Evolutionary conservation across 2,888 invertebrate genomes (phyloP).

Genomic region (Eupithecia tripunctaria): DNA sequence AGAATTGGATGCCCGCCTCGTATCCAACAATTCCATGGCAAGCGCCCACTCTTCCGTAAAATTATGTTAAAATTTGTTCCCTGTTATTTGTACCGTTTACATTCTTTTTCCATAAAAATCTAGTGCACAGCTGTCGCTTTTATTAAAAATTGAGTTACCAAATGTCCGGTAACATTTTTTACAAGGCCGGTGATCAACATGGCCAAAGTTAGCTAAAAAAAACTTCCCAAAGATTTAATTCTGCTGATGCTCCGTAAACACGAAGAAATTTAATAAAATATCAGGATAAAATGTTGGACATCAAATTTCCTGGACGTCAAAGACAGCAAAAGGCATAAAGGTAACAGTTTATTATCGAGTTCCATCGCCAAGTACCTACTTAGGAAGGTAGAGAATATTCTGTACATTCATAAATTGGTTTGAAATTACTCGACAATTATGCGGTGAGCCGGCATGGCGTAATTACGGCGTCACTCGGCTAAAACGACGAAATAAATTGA

Average conservation of each 20-base stretch:
- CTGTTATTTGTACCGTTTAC: constrained; percentile 66
- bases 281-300: constrained; percentile 32
- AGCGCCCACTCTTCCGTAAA: constrained; percentile 74
- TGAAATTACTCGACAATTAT: constrained; percentile 67
- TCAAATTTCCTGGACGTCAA: constrained; percentile 52
- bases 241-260: constrained; percentile 24
- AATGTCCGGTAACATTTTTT: not conserved
- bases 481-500: constrained; percentile 81
- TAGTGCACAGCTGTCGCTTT: constrained; percentile 52
- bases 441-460: constrained; percentile 66
- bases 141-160: constrained; percentile 43
- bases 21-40: constrained; percentile 67
- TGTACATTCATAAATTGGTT: constrained; percentile 30
- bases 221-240: constrained; percentile 14
- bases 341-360: constrained; percentile 32
- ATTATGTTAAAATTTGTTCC: constrained; percentile 77
- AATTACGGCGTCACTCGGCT: constrained; percentile 78
- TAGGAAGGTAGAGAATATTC: not conserved
- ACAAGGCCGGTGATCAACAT: not conserved
- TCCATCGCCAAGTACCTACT: not conserved
- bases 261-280: constrained; percentile 17
- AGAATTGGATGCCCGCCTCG: constrained; percentile 71
- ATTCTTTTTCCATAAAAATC: constrained; percentile 57
- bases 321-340: constrained; percentile 39
- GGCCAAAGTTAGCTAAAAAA: not conserved